phyloP scores from a whole-genome alignment of 2,113 vertebrate genomes.

The Limnothrissa miodon region DNA sequence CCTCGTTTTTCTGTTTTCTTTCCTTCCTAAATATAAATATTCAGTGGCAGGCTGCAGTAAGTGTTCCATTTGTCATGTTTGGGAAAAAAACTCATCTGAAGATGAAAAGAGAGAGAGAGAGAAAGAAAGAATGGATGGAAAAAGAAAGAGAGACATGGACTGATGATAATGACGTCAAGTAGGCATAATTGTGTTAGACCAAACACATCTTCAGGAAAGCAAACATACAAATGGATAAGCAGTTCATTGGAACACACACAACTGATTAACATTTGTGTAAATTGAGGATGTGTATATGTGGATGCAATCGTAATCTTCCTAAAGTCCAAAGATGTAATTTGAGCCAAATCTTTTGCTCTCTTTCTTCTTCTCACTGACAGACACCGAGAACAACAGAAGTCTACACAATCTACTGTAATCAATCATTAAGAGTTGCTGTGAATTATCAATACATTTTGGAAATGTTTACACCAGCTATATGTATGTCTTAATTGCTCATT shows the following conservation, averaged over 20 bases:
- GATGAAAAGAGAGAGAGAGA: neutral
- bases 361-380: neutral
- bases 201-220: slow-evolving; percentile 33
- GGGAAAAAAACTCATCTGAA: neutral
- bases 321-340: neutral
- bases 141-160: neutral
- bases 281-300: neutral
- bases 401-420: neutral
- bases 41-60: slow-evolving; percentile 21
- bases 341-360: neutral
- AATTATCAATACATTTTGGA: neutral
- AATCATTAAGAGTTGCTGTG: neutral
- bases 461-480: neutral
- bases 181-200: neutral
- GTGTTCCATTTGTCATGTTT: slow-evolving; percentile 21
- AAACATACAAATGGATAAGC: neutral
- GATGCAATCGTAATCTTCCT: neutral
- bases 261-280: neutral
- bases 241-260: neutral
- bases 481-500: neutral
- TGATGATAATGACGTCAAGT: neutral
- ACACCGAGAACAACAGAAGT: neutral
- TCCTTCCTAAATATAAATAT: slow-evolving; percentile 44
- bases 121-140: neutral
- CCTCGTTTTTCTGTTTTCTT: slow-evolving; percentile 30